Evolutionary conservation across 1,140 invertebrate species (phyloP).

Genomic region (Drosophila tropicalis): DNA sequence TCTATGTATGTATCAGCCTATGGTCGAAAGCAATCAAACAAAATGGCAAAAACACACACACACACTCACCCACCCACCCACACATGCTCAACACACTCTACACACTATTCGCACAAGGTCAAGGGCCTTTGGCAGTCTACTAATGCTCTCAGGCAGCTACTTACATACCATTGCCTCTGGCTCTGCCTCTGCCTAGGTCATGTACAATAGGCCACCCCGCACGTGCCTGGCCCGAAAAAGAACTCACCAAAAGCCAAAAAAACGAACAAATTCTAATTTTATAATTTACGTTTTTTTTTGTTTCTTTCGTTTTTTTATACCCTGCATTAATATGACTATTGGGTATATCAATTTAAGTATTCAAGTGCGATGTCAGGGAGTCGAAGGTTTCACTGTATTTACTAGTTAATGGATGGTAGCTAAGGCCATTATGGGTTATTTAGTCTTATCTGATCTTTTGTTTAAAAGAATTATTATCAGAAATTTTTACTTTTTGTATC

Average conservation of each 20-base stretch:
- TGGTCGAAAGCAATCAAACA: constrained; percentile 38
- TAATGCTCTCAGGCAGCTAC: constrained; percentile 6
- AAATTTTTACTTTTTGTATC: too few species aligned
- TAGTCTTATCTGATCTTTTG: too few species aligned
- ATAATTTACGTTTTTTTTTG: constrained; percentile 44
- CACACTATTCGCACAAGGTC: constrained; percentile 60
- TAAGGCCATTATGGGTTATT: too few species aligned
- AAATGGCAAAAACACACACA: constrained; percentile 3
- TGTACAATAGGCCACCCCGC: constrained; percentile 52
- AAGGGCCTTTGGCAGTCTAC: constrained; percentile 55
- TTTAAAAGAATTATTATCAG: too few species aligned
- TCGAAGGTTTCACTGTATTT: too few species aligned
- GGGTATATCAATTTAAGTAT: not conserved
- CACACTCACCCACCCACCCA: constrained; percentile 11
- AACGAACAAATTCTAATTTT: constrained; percentile 49
- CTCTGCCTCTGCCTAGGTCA: constrained; percentile 60
- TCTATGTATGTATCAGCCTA: constrained; percentile 66
- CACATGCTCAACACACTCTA: constrained; percentile 12
- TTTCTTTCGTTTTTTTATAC: constrained; percentile 11
- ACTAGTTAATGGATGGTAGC: too few species aligned
- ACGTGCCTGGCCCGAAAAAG: constrained; percentile 14
- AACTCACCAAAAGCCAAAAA: constrained; percentile 3
- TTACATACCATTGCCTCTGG: constrained; percentile 24
- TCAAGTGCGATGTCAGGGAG: too few species aligned
- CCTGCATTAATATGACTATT: not conserved